phyloP scores from a whole-genome alignment of 2,797 vertebrate genomes.

The Sebastes taczanowskii region DNA sequence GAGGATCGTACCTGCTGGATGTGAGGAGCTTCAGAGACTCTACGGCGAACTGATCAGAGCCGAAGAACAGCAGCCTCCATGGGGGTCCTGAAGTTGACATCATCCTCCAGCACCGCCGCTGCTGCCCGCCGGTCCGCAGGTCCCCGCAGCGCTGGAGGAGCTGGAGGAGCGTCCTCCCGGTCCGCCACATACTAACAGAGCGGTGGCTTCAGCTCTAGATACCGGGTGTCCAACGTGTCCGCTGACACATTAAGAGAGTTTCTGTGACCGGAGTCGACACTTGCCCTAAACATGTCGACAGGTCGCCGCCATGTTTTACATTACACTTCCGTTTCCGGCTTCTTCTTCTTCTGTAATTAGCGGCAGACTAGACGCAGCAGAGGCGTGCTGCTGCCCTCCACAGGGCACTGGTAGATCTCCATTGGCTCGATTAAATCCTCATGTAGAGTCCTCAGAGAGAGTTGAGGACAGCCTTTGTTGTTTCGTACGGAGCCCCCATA shows the following conservation, averaged over 20 bases:
- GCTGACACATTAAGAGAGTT: fast-evolving
- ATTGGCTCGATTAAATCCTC: too few species aligned
- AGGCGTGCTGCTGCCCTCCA: background rate
- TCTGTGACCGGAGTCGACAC: fast-evolving
- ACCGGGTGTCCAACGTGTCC: background rate
- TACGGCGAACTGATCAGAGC: constrained; percentile 89
- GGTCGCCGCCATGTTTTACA: constrained; percentile 43
- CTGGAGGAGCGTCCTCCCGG: background rate
- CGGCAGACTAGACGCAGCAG: background rate
- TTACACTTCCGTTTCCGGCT: background rate
- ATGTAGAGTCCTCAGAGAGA: too few species aligned
- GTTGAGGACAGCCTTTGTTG: too few species aligned
- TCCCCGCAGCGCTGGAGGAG: background rate
- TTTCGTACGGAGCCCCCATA: too few species aligned
- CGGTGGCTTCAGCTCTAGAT: background rate
- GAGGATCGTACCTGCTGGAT: constrained; percentile 77
- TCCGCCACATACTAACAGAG: constrained; percentile 43
- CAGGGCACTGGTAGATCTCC: background rate
- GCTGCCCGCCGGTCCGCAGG: fast-evolving
- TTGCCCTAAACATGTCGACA: background rate
- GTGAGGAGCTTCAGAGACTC: constrained; percentile 84
- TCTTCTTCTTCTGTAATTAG: background rate
- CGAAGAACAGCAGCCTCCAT: constrained; percentile 92
- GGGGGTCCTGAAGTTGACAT: constrained; percentile 73
- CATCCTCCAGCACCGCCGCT: background rate